Conservation (phyloP, 1,140 invertebrate species). For the Scaptomyza pallida region DNA sequence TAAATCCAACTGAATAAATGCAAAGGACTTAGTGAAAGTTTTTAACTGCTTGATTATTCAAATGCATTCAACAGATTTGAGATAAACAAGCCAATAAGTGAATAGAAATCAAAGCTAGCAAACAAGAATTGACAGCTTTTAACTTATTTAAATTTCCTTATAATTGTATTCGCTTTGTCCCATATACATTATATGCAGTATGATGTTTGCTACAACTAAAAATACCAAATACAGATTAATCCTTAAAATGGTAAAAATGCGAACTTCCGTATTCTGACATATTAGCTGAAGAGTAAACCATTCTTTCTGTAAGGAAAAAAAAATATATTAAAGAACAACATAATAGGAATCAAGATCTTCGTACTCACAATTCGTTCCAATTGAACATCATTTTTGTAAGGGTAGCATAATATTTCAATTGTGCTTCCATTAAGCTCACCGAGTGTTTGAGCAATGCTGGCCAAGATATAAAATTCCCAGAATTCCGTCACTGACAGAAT, state of each 20-base stretch:
- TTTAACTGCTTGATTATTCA: too few relatives aligned
- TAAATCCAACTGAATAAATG: background rate
- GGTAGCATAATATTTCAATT: background rate
- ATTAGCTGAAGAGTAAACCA: conserved; percentile 46
- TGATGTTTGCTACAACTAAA: conserved; percentile 3
- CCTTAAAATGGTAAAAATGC: conserved; percentile 22
- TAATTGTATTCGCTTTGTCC: conserved; percentile 42
- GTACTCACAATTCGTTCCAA: conserved; percentile 48
- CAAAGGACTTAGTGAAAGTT: too few relatives aligned
- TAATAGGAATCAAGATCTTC: background rate
- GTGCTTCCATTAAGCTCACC: background rate
- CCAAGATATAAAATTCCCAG: background rate
- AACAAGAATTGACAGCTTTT: too few relatives aligned
- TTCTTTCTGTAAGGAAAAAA: conserved; percentile 36
- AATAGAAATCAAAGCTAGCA: too few relatives aligned
- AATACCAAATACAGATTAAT: conserved; percentile 33
- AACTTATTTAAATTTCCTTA: too few relatives aligned
- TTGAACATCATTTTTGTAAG: background rate
- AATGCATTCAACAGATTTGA: too few relatives aligned
- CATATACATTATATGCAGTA: conserved; percentile 45
- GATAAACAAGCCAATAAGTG: background rate
- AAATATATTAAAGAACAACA: too few relatives aligned
- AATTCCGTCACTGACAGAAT: background rate
- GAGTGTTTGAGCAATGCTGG: background rate
- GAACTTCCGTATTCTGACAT: conserved; percentile 34